Evolutionary conservation across 2,113 vertebrate species (phyloP).

Genomic region (Scartelaos histophorus): DNA sequence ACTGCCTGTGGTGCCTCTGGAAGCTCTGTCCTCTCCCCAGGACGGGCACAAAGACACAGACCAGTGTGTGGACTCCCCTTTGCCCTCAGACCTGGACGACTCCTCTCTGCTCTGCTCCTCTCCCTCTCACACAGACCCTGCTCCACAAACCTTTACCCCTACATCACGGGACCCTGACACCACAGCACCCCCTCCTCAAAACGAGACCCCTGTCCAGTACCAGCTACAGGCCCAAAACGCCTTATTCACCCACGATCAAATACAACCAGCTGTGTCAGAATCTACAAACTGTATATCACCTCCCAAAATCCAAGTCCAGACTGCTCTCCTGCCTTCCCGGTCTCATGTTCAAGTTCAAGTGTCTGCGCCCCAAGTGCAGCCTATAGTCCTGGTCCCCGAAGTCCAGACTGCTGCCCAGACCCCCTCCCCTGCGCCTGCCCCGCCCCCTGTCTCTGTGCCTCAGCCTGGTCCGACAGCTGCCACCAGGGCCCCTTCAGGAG

Average conservation of each 20-base stretch:
- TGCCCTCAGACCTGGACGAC: constrained; percentile 57
- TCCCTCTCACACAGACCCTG: constrained; percentile 36
- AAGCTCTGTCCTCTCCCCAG: constrained; percentile 54
- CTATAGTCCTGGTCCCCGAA: constrained; percentile 20
- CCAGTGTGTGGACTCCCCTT: constrained; percentile 56
- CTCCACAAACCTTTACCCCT: constrained; percentile 34
- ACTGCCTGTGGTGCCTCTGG: constrained; percentile 56
- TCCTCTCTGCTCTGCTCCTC: constrained; percentile 46
- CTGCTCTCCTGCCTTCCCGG: constrained; percentile 31
- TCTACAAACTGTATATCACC: background rate
- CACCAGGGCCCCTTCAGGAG: constrained; percentile 41
- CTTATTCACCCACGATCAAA: constrained; percentile 1
- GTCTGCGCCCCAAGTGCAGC: constrained; percentile 11
- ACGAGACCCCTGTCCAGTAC: constrained; percentile 15
- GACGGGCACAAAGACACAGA: constrained; percentile 50
- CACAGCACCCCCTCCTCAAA: constrained; percentile 1
- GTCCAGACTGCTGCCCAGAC: constrained; percentile 25
- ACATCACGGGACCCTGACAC: constrained; percentile 12
- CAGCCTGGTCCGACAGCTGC: constrained; percentile 44
- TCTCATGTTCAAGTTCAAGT: constrained; percentile 14
- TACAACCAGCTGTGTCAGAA: background rate
- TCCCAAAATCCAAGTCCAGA: constrained; percentile 44
- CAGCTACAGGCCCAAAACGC: constrained; percentile 8
- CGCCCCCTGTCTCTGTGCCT: constrained; percentile 51
- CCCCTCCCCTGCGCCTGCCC: constrained; percentile 39